These are phyloP conservation scores for Hypotaenidia philippensis DNA, from an alignment of 2,797 vertebrate genomes.

Conservation along the genomic window DNA sequence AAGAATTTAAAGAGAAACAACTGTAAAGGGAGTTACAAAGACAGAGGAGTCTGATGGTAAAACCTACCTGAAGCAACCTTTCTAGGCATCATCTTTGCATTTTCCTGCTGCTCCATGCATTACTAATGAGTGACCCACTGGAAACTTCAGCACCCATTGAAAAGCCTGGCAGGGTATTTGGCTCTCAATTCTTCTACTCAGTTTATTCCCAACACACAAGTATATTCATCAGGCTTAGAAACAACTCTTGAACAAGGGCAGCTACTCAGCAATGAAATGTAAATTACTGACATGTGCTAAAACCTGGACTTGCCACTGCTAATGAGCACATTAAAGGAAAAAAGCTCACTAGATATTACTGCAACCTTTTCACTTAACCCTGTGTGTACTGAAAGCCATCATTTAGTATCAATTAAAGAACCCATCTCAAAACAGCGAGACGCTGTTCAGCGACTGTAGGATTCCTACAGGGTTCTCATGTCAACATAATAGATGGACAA, in stretches of 20 bases:
- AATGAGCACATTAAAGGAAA: constrained; percentile 81
- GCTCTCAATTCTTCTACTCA: constrained; percentile 86
- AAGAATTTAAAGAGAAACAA: constrained; percentile 64
- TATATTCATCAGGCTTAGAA: constrained; percentile 82
- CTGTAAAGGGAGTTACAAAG: constrained; percentile 65
- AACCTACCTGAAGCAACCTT: constrained; percentile 84
- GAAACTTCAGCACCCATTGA: constrained; percentile 85
- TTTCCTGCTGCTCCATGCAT: constrained; percentile 81
- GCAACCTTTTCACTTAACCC: constrained; percentile 81
- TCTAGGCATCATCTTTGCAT: constrained; percentile 82
- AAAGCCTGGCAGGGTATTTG: constrained; percentile 87
- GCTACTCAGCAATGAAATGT: constrained; percentile 81
- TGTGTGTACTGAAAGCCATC: constrained; percentile 63
- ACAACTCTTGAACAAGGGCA: constrained; percentile 79
- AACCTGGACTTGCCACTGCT: constrained; percentile 79
- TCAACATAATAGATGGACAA: neutral
- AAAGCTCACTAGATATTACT: constrained; percentile 73
- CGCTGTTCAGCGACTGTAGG: neutral
- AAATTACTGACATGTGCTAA: constrained; percentile 84
- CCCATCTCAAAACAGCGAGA: constrained; percentile 28
- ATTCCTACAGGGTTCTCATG: neutral
- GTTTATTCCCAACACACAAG: constrained; percentile 85
- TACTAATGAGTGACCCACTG: constrained; percentile 88
- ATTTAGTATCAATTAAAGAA: constrained; percentile 69
- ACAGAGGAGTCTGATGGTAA: constrained; percentile 49